phyloP scores from a whole-genome alignment of 2,888 invertebrate species.

The Drosophila prostipennis region DNA sequence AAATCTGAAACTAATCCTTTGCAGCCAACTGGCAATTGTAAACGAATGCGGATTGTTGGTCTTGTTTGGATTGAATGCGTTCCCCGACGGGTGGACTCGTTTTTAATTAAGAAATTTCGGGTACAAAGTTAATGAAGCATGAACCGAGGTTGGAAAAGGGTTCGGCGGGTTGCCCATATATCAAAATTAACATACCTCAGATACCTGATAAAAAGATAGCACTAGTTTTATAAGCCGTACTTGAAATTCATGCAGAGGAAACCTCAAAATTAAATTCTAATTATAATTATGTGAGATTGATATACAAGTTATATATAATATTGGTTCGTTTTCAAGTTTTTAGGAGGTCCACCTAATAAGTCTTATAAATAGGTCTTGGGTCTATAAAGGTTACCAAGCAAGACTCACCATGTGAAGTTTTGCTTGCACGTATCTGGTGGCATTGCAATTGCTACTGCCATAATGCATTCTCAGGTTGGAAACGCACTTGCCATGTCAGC shows the following conservation, averaged over 20 bases:
- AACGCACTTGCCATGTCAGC: conserved; percentile 56
- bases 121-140: conserved; percentile 46
- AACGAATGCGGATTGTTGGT: conserved; percentile 46
- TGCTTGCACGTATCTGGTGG: conserved; percentile 14
- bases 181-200: conserved; percentile 15
- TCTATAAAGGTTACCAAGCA: too few species aligned
- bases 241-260: not conserved
- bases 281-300: too few species aligned
- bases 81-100: conserved; percentile 31
- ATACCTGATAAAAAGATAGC: not conserved
- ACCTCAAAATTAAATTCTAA: not conserved
- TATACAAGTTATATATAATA: too few species aligned
- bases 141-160: conserved; percentile 12
- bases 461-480: conserved; percentile 41
- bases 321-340: too few species aligned
- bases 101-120: conserved; percentile 53
- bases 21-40: conserved; percentile 49
- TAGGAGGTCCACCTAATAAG: too few species aligned
- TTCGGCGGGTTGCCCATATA: not conserved
- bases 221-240: not conserved
- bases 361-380: too few species aligned
- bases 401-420: not conserved
- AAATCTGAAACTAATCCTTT: conserved; percentile 51
- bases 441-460: conserved; percentile 12
- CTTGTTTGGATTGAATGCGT: conserved; percentile 28